Conservation (phyloP, 1,140 invertebrate species). For the Calliopsis andreniformis region DNA sequence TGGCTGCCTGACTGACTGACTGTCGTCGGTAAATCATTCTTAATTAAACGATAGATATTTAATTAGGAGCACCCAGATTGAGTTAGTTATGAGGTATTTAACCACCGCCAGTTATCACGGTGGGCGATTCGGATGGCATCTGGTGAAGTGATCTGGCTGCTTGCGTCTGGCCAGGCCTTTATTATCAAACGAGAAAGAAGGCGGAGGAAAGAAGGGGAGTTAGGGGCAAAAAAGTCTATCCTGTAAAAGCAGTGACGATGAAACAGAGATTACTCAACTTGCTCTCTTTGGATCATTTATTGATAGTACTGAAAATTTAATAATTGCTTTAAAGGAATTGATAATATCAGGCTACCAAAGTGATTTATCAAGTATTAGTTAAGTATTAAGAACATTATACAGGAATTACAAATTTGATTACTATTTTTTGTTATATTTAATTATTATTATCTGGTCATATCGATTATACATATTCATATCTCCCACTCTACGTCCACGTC, state of each 20-base stretch:
- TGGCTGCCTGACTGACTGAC: constrained; percentile 49
- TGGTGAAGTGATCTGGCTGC: constrained; percentile 67
- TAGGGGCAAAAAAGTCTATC: constrained; percentile 23
- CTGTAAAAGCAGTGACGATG: neutral
- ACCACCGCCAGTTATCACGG: constrained; percentile 69
- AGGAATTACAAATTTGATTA: too few species aligned
- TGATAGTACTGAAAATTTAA: neutral
- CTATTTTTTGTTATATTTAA: too few species aligned
- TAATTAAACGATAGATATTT: constrained; percentile 80
- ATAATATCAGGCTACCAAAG: neutral
- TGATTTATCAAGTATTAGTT: too few species aligned
- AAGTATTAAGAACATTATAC: too few species aligned
- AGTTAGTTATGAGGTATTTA: constrained; percentile 77
- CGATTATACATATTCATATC: too few species aligned
- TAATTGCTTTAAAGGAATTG: neutral
- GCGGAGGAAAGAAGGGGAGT: neutral
- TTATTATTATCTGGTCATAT: too few species aligned
- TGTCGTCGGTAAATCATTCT: constrained; percentile 77
- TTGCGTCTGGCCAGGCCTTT: constrained; percentile 51
- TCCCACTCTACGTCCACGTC: too few species aligned
- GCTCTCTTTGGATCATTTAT: neutral
- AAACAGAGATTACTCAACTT: neutral
- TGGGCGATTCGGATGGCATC: constrained; percentile 71
- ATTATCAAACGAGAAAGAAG: constrained; percentile 39
- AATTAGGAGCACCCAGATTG: constrained; percentile 73